phyloP scores from a whole-genome alignment of 2,888 invertebrate genomes.

The Heliconius sara region DNA sequence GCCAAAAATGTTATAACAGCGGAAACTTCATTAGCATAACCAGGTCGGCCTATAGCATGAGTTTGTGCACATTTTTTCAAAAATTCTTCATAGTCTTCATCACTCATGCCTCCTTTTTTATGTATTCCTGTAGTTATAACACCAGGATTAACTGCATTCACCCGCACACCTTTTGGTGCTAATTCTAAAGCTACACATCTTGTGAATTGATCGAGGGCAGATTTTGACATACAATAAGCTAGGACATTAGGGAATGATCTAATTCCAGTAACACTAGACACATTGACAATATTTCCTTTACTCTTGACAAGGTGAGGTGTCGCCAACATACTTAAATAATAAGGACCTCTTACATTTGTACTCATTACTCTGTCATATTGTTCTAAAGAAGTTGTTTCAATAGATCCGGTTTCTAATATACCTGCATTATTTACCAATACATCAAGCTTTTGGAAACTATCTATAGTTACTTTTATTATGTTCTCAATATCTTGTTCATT shows the following conservation, averaged over 20 bases:
- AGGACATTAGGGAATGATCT: slow-evolving; percentile 94
- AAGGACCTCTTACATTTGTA: slow-evolving; percentile 91
- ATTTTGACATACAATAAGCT: slow-evolving; percentile 96
- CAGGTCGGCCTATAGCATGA: slow-evolving; percentile 95
- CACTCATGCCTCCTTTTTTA: slow-evolving; percentile 90
- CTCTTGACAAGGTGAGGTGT: slow-evolving; percentile 91
- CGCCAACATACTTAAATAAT: slow-evolving; percentile 91
- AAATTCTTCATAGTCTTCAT: slow-evolving; percentile 90
- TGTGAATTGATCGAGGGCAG: slow-evolving; percentile 97
- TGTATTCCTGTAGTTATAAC: slow-evolving; percentile 95
- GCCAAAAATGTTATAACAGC: slow-evolving; percentile 95
- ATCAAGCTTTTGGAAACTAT: slow-evolving; percentile 88
- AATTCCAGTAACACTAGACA: slow-evolving; percentile 95
- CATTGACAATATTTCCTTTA: slow-evolving; percentile 95
- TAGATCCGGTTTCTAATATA: slow-evolving; percentile 89
- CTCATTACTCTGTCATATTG: slow-evolving; percentile 95
- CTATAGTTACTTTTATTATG: slow-evolving; percentile 87
- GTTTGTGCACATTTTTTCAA: slow-evolving; percentile 91
- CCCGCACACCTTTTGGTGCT: slow-evolving; percentile 90
- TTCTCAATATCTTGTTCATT: slow-evolving; percentile 87
- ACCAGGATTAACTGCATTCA: slow-evolving; percentile 96
- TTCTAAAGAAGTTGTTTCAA: slow-evolving; percentile 91
- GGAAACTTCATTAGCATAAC: slow-evolving; percentile 92
- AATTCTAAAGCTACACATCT: slow-evolving; percentile 94
- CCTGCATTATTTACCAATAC: slow-evolving; percentile 95